phyloP scores from a whole-genome alignment of 2,888 invertebrate species.

The Falcaria lacertinaria region DNA sequence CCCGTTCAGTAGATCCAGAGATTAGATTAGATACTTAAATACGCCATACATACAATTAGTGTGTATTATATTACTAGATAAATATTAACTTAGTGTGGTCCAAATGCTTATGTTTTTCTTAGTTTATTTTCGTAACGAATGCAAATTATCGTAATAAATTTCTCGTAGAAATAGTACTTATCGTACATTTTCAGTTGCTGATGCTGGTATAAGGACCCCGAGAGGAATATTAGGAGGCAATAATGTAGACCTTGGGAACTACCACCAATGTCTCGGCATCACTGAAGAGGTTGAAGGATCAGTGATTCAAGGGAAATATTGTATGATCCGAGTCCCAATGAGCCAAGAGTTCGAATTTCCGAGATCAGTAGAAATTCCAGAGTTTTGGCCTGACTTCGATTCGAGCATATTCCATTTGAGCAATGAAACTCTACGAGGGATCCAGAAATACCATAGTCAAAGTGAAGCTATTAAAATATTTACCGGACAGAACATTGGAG shows the following conservation, averaged over 20 bases:
- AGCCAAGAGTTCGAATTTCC: conserved; percentile 25
- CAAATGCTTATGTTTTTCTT: too few relatives aligned
- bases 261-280: conserved; percentile 47
- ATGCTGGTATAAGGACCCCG: conserved; percentile 47
- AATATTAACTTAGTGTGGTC: too few relatives aligned
- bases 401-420: conserved; percentile 1
- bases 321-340: conserved; percentile 43
- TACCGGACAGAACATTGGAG: not conserved
- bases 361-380: conserved; percentile 21
- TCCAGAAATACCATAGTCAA: conserved; percentile 3
- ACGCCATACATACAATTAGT: too few relatives aligned
- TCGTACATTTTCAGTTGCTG: conserved; percentile 36
- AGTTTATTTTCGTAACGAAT: too few relatives aligned
- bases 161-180: not conserved
- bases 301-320: conserved; percentile 51
- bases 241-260: conserved; percentile 43
- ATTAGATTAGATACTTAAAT: too few relatives aligned
- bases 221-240: conserved; percentile 44
- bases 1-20: too few relatives aligned
- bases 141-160: too few relatives aligned
- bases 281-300: conserved; percentile 25
- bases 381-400: conserved; percentile 19
- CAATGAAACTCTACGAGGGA: conserved; percentile 6
- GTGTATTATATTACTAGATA: too few relatives aligned
- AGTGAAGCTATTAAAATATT: not conserved